These are phyloP conservation scores for Xylophagus ater DNA, from an alignment of 2,888 invertebrate genomes.

Conservation along the genomic window DNA sequence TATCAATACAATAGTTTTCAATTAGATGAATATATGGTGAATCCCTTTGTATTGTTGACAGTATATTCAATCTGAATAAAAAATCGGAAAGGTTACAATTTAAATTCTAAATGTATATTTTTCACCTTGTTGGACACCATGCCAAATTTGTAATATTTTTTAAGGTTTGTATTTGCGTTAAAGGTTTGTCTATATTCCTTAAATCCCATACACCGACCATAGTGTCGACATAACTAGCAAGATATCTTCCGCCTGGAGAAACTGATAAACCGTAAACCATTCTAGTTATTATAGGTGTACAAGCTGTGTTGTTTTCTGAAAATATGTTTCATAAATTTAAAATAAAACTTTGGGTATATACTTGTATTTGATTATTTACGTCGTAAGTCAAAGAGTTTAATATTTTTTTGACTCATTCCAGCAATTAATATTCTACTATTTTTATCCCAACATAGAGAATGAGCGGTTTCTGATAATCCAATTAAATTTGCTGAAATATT, in stretches of 20 bases:
- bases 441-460: slow-evolving; percentile 75
- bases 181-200: slow-evolving; percentile 72
- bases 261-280: slow-evolving; percentile 73
- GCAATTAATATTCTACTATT: slow-evolving; percentile 66
- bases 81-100: neutral
- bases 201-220: slow-evolving; percentile 82
- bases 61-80: slow-evolving; percentile 48
- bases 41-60: slow-evolving; percentile 74
- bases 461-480: slow-evolving; percentile 72
- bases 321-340: neutral
- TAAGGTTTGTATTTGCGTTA: slow-evolving; percentile 53
- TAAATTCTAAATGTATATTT: slow-evolving; percentile 32
- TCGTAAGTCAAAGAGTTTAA: slow-evolving; percentile 81
- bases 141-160: slow-evolving; percentile 62
- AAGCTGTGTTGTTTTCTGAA: slow-evolving; percentile 46
- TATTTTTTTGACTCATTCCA: slow-evolving; percentile 82
- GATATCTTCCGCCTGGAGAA: slow-evolving; percentile 65
- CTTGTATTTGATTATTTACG: slow-evolving; percentile 44
- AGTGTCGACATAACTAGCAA: slow-evolving; percentile 76
- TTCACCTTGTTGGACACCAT: slow-evolving; percentile 77
- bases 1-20: slow-evolving; percentile 70
- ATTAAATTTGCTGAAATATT: slow-evolving; percentile 48
- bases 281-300: slow-evolving; percentile 54
- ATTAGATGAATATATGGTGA: slow-evolving; percentile 65
- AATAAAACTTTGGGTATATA: no score